Conservation (phyloP, 1,140 invertebrate species). For the Atta cephalotes region DNA sequence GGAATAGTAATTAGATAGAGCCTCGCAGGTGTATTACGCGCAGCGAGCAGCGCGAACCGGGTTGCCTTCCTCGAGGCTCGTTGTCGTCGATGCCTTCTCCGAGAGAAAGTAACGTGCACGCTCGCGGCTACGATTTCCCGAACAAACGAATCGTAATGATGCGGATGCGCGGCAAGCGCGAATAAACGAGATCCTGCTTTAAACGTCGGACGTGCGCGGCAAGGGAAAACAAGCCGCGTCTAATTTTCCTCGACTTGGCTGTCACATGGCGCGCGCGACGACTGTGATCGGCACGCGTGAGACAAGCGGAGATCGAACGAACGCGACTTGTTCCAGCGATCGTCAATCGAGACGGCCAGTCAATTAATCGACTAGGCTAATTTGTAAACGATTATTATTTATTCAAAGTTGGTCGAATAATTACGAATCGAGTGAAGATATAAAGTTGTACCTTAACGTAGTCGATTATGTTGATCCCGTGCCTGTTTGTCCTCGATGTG, state of each 20-base stretch:
- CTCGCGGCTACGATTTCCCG: constrained; percentile 63
- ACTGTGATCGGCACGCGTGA: neutral
- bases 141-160: constrained; percentile 69
- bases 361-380: constrained; percentile 4
- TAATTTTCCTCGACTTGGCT: constrained; percentile 35
- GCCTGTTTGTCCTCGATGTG: constrained; percentile 37
- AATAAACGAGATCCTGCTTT: constrained; percentile 42
- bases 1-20: constrained; percentile 70
- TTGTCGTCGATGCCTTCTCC: constrained; percentile 17
- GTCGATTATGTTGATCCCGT: constrained; percentile 36
- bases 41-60: constrained; percentile 57
- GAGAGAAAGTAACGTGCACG: constrained; percentile 67
- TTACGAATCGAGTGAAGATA: constrained; percentile 7
- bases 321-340: neutral
- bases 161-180: constrained; percentile 43
- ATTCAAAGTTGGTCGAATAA: constrained; percentile 28
- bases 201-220: constrained; percentile 42
- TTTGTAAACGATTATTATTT: constrained; percentile 16
- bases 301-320: constrained; percentile 29
- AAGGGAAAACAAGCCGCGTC: constrained; percentile 34
- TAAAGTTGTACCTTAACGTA: neutral
- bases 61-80: constrained; percentile 72
- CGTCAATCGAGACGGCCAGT: constrained; percentile 19
- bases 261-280: constrained; percentile 1
- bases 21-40: constrained; percentile 76